Evolutionary conservation across 2,888 invertebrate genomes (phyloP).

Genomic region (Augochlorella aurata): DNA sequence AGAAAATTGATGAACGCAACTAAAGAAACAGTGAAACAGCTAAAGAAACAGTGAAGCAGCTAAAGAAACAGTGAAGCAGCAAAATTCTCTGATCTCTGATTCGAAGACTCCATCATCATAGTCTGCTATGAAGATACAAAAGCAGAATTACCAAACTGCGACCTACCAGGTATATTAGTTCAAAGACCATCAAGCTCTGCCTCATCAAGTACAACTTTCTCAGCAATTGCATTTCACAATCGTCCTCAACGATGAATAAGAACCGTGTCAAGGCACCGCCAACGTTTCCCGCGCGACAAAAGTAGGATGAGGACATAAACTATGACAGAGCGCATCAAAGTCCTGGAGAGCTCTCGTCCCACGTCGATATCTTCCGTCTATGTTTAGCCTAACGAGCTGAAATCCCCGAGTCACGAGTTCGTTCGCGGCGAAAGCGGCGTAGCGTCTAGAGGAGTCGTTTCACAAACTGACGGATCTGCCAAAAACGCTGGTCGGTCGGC

Average conservation of each 20-base stretch:
- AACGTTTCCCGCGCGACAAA: not conserved
- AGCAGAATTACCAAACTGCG: no score
- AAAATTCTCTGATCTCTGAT: no score
- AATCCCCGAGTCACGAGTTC: not conserved
- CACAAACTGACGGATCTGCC: not conserved
- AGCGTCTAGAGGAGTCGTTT: not conserved
- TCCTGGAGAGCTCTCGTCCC: not conserved
- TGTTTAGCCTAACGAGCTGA: not conserved
- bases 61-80: no score
- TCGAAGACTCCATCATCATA: no score
- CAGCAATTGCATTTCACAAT: not conserved
- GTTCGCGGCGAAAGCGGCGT: not conserved
- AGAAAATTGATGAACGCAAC: no score
- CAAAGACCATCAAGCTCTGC: no score
- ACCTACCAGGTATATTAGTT: no score
- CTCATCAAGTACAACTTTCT: no score
- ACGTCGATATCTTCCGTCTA: not conserved
- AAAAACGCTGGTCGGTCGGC: not conserved
- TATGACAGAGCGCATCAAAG: not conserved
- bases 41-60: no score
- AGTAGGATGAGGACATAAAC: not conserved
- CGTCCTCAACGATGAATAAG: not conserved
- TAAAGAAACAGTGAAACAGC: no score
- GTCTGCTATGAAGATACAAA: no score
- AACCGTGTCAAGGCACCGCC: not conserved